Base-by-base conservation (phyloP, 2,888 invertebrate genomes). In the Machimus atricapillus region DNA sequence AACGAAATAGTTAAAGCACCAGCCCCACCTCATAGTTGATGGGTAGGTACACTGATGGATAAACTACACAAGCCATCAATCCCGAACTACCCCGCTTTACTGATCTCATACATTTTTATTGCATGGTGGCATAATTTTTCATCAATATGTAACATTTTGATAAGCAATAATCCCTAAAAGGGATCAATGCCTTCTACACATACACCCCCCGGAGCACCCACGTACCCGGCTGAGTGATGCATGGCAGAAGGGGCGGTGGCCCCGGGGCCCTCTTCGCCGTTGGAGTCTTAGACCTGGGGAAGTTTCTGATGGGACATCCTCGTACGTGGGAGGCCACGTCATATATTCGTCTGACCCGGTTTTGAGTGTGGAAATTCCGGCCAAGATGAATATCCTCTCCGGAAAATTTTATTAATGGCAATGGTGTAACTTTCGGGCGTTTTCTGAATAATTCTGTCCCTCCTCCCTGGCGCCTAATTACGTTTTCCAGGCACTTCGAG, bases 101-200 rank as follows among this genome's bases (percentile, higher is more conserved):
- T 88, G 88, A 88, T 88, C 89, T 89, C 89, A 89, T 89, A 89
- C 88, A 89, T 89, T 89, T 89, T 89, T 89, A 89, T 89, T 89
- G 88, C 88, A 86, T 81, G 87, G 88, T 85, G 87, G 88, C 88
- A 89, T 89, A 89, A 89, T 89, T 88, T 89, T 89, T 89, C 89
- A 89, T 89, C 89, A 89, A 88, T 89, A 89, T 89, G 89, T 89
- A 88, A 89, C 88, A 88, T 88, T 89, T 89, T 89, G 89, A 89
- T 89, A 89, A 89, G 88, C 89, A 88, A 89, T 89, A 89, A 89
- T 89, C 89, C 89, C 88, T 89, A 89, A 89, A 89, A 88, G 89
- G 89, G 89, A 89, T 89, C 89, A 89, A 88, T 88, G 88, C 86
- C 77, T 83, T 40, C 66, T 19, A 23, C 66, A 66, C 66, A 27